phyloP scores from a whole-genome alignment of 2,113 vertebrate species.

The Etia nguti region DNA sequence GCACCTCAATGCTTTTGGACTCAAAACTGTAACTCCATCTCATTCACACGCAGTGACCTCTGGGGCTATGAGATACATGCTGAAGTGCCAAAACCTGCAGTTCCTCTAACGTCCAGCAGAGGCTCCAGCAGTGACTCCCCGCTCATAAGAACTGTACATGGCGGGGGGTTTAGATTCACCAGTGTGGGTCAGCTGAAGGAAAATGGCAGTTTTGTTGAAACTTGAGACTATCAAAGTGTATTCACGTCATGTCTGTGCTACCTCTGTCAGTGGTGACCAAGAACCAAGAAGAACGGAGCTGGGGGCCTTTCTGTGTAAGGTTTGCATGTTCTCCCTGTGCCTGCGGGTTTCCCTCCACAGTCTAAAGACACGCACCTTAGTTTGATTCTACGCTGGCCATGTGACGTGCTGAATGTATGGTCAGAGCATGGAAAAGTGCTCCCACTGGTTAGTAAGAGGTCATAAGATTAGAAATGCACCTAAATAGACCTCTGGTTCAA shows the following conservation, averaged over 20 bases:
- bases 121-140: background rate
- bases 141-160: background rate
- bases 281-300: background rate
- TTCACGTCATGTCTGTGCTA: background rate
- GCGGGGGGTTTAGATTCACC: background rate
- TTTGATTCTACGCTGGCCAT: background rate
- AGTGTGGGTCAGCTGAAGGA: background rate
- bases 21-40: background rate
- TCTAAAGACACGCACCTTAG: accelerated
- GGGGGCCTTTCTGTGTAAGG: background rate
- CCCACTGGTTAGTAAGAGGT: background rate
- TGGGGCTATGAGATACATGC: accelerated
- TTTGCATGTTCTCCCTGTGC: background rate
- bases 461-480: background rate
- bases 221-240: background rate
- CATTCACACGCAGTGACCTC: background rate
- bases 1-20: background rate
- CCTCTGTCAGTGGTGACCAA: background rate
- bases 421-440: background rate
- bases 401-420: background rate
- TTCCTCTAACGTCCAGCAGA: background rate
- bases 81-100: background rate
- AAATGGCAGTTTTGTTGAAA: background rate
- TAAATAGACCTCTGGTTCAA: background rate
- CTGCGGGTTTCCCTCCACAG: background rate